Percentiles rank a stretch among this genome's conserved stretches.
Evolutionary conservation across 1,140 invertebrate genomes (phyloP).

Genomic region (Formica selysi): DNA sequence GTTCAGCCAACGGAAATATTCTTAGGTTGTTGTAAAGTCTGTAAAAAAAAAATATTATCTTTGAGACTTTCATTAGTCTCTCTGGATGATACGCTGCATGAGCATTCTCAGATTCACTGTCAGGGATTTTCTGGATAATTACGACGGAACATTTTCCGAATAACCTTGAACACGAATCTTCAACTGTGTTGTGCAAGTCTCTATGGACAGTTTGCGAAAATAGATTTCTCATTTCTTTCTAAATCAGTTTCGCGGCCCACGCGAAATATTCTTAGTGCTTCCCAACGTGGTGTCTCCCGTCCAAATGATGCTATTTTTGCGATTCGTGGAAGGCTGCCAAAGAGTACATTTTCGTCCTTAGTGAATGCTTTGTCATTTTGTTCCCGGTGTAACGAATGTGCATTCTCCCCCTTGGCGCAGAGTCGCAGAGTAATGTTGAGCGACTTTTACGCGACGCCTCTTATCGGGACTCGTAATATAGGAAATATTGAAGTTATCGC

Average conservation of each 20-base stretch:
- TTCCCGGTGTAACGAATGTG: not conserved
- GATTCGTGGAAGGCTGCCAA: not conserved
- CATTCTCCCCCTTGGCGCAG: not conserved
- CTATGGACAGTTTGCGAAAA: not conserved
- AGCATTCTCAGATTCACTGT: not conserved
- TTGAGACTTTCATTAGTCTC: not conserved
- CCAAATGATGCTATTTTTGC: slow-evolving; percentile 54
- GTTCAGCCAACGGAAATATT: not conserved
- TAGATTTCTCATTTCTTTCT: slow-evolving; percentile 43
- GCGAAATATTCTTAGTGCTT: slow-evolving; percentile 65
- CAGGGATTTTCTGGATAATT: not conserved
- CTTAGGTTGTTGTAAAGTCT: not conserved
- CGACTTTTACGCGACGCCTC: no score
- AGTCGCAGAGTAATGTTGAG: not conserved
- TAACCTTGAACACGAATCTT: slow-evolving; percentile 26
- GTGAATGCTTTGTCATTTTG: slow-evolving; percentile 25
- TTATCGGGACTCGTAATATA: not conserved
- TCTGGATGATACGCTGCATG: not conserved
- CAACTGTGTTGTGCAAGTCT: slow-evolving; percentile 28
- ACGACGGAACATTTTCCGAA: slow-evolving; percentile 4
- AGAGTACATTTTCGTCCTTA: not conserved
- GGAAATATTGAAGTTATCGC: not conserved
- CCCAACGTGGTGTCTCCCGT: slow-evolving; percentile 32
- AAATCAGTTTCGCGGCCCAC: slow-evolving; percentile 13
- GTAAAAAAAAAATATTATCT: not conserved